Conservation (phyloP, 30 jellyfish, hydroid and myxozoan genomes). For the Hydractinia symbiolongicarpus region DNA sequence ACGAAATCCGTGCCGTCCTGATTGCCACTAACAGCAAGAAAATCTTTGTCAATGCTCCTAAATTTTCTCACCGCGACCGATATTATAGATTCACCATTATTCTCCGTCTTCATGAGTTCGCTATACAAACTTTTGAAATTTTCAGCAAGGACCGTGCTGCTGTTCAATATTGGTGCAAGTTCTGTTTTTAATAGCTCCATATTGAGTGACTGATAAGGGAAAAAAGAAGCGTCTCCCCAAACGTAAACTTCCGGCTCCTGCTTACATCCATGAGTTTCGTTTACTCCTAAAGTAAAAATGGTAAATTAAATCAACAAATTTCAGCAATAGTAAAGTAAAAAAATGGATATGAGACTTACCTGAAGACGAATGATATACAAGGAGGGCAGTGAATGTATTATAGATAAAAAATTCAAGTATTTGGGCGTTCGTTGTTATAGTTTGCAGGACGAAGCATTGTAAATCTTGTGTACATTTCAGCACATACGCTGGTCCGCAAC, state of each 20-base stretch:
- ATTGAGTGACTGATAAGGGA: slow-evolving; percentile 4
- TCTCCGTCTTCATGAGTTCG: neutral
- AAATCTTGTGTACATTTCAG: slow-evolving; percentile 39
- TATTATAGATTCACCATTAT: neutral
- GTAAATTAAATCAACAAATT: neutral
- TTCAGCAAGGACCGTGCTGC: neutral
- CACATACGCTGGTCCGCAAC: slow-evolving; percentile 75
- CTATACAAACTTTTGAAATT: neutral
- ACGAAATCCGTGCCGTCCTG: neutral
- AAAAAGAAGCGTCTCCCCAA: slow-evolving; percentile 1
- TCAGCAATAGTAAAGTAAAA: neutral
- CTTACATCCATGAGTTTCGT: neutral
- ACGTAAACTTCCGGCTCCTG: slow-evolving; percentile 17
- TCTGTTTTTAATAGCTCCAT: neutral
- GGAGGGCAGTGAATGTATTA: slow-evolving; percentile 15
- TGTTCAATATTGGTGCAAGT: slow-evolving; percentile 2
- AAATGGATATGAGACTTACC: neutral
- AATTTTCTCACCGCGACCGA: neutral
- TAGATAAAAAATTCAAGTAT: slow-evolving; percentile 36
- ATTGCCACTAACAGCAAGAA: neutral
- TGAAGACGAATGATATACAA: neutral
- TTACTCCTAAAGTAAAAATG: neutral
- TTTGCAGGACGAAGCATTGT: slow-evolving; percentile 34
- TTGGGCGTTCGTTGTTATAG: slow-evolving; percentile 39
- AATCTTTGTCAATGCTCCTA: neutral